Conservation (phyloP, 2,113 vertebrate genomes). For the Prunella himalayana region DNA sequence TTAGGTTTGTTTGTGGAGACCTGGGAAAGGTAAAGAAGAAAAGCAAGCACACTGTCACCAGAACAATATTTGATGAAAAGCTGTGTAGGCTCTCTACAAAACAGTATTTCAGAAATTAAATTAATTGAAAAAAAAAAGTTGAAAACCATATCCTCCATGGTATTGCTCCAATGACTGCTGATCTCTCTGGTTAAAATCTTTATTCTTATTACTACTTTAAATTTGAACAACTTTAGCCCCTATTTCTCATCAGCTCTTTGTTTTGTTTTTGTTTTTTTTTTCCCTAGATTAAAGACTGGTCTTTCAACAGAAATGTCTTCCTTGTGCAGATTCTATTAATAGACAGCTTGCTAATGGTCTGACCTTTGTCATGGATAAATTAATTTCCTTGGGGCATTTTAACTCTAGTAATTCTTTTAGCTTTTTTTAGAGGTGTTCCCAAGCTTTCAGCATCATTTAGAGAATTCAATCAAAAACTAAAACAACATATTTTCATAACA, state of each 20-base stretch:
- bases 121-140: background rate
- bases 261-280: no score
- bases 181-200: background rate
- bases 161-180: background rate
- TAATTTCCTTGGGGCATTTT: background rate
- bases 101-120: background rate
- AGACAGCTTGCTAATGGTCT: background rate
- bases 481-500: background rate
- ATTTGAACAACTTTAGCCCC: background rate
- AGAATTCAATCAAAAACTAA: background rate
- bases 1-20: background rate
- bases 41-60: background rate
- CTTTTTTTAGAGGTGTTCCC: background rate
- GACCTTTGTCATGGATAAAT: background rate
- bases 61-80: background rate
- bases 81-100: background rate
- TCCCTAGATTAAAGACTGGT: background rate
- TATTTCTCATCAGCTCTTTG: background rate
- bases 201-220: background rate
- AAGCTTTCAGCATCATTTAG: background rate
- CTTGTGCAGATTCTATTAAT: background rate
- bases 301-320: background rate
- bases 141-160: background rate
- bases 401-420: background rate
- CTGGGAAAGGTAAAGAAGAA: background rate